These are phyloP conservation scores for Caranx ignobilis DNA, from an alignment of 2,113 vertebrate species.

Conservation along the genomic window DNA sequence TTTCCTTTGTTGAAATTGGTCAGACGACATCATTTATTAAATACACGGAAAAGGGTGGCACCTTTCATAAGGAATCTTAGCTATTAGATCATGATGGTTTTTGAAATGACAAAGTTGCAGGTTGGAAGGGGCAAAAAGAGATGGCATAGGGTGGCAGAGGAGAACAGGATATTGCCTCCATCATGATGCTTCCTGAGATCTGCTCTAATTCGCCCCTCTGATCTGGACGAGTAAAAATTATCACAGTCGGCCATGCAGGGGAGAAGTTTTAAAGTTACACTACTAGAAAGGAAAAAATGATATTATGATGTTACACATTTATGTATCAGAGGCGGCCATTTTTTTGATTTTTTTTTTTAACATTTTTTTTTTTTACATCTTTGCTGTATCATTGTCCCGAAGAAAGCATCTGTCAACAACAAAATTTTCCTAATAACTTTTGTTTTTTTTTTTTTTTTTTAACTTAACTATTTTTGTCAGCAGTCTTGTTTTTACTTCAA, in stretches of 20 bases:
- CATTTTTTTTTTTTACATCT: not conserved
- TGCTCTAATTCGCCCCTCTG: constrained; percentile 31
- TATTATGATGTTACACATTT: not conserved
- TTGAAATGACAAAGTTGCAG: constrained; percentile 39
- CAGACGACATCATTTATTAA: constrained; percentile 6
- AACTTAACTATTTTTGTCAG: constrained; percentile 35
- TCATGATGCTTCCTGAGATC: constrained; percentile 41
- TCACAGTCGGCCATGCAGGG: constrained; percentile 39
- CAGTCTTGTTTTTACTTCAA: constrained; percentile 44
- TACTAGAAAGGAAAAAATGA: not conserved
- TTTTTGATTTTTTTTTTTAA: not conserved
- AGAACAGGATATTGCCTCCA: constrained; percentile 43
- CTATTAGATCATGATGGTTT: constrained; percentile 3
- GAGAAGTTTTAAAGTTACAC: constrained; percentile 1
- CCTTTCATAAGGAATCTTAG: not conserved
- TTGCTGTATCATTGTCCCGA: not conserved
- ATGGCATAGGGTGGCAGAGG: constrained; percentile 26
- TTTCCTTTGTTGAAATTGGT: constrained; percentile 14
- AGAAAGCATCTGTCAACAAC: constrained; percentile 37
- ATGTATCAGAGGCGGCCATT: not conserved
- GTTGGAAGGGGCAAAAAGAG: constrained; percentile 25
- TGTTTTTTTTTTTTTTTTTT: constrained; percentile 56
- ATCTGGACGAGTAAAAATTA: constrained; percentile 46
- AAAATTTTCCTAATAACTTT: constrained; percentile 38
- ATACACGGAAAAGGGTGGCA: constrained; percentile 1